Conservation (phyloP, 2,113 vertebrate genomes). For the Calonectris borealis region DNA sequence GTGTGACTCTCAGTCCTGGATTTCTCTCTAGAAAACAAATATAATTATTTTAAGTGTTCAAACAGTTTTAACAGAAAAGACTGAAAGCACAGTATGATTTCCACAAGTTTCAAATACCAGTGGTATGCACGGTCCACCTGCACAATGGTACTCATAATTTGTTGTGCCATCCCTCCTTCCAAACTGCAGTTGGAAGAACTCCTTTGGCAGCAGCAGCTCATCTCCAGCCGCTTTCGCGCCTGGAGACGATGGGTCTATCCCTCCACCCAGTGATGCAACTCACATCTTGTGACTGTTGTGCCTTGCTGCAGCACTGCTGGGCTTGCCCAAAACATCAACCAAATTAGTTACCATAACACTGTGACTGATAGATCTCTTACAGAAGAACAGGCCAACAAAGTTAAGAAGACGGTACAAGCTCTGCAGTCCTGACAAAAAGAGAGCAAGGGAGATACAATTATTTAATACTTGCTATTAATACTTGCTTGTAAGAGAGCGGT, state of each 20-base stretch:
- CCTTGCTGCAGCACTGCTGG: not conserved
- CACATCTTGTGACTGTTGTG: not conserved
- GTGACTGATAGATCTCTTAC: not conserved
- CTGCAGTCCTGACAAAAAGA: not conserved
- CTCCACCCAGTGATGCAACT: not conserved
- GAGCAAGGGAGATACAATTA: not conserved
- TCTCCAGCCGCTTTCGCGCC: not conserved
- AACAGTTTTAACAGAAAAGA: not conserved
- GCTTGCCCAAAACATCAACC: not conserved
- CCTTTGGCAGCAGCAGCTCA: not conserved
- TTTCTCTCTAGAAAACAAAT: not conserved
- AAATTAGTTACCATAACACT: not conserved
- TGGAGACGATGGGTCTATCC: not conserved
- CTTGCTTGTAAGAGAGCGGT: accelerated
- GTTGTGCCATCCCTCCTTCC: not conserved
- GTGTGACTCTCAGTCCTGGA: not conserved
- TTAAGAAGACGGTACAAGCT: not conserved
- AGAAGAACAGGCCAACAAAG: not conserved
- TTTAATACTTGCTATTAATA: not conserved
- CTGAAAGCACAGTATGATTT: not conserved
- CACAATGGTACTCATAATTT: not conserved
- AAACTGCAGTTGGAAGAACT: not conserved
- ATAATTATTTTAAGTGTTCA: not conserved
- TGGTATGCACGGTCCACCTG: not conserved
- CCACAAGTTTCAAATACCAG: not conserved